phyloP scores from a whole-genome alignment of 2,888 invertebrate genomes.

The Drosophila nr. medialis region DNA sequence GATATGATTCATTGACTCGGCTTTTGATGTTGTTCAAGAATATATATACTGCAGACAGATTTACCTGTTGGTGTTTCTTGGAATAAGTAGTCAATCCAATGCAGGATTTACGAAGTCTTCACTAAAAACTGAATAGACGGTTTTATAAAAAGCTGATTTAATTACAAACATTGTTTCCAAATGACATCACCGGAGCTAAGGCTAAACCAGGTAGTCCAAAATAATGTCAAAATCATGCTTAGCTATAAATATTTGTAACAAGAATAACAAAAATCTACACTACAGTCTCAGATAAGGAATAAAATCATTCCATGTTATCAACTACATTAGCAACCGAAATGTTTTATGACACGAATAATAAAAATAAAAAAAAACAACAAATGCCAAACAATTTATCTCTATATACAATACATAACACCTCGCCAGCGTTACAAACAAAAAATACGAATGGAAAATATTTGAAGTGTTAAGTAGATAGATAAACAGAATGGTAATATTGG shows the following conservation, averaged over 20 bases:
- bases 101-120: background rate
- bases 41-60: background rate
- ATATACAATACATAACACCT: background rate
- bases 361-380: background rate
- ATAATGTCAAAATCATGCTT: slow-evolving; percentile 20
- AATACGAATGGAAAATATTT: slow-evolving; percentile 11
- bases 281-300: slow-evolving; percentile 22
- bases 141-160: background rate
- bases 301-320: slow-evolving; percentile 23
- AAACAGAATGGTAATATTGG: background rate
- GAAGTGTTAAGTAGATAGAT: slow-evolving; percentile 8
- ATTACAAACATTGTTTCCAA: background rate
- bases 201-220: background rate
- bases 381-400: slow-evolving; percentile 2
- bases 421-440: slow-evolving; percentile 3
- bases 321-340: slow-evolving; percentile 11
- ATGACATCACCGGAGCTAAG: background rate
- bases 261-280: slow-evolving; percentile 1
- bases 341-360: background rate
- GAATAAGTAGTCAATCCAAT: too few species aligned
- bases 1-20: background rate
- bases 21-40: background rate
- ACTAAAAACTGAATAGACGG: background rate
- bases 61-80: background rate
- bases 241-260: slow-evolving; percentile 23